Evolutionary conservation across 2,797 vertebrate species (phyloP), one percentile per base, ranked within the genome.

Genomic region (Aeoliscus strigatus): DNA sequence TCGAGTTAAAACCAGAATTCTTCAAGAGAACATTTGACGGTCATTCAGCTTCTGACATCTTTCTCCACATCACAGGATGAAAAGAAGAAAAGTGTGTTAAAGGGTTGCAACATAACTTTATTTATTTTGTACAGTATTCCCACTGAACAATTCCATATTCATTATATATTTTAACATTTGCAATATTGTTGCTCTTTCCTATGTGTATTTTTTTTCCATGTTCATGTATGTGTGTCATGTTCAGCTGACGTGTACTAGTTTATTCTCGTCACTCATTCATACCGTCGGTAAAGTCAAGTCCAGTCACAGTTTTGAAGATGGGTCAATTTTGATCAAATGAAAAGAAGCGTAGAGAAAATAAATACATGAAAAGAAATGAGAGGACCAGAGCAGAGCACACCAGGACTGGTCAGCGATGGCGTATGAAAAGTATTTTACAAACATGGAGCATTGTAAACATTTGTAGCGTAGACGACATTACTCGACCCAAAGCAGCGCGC

Each of bases 221-320:
- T 89, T 72, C 60, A 87, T 89, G 87, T 90, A 86, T 83, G 82
- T 78, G 86, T 84, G 81, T 85, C 86, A 84, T 77, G 81, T 87
- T 89, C 83, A 78, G 78, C 84, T 87, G 80, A 87, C 85, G 87
- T 87, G 82, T 87, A 62, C 80, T 62, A 79, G 81, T 84, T n/a
- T n/a, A n/a, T 83, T 83, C 65, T 75, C 39, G 77, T 88, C 86
- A 76, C 84, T 86, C 88, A 91, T 91, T 90, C 89, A 89, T 87
- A 89, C 82, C 77, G 87, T 91, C 87, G 87, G 82, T 87, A 80
- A 88, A 85, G 87, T 89, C 87, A 86, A 86, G 84, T 90, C 86
- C 69, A 76, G 86, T 89, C 87, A 87, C 88, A 90, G 85, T 90
- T 72, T 64, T n/a, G n/a, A 77, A 82, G 73, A 74, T 79, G 84